Evolutionary conservation across 2,797 vertebrate genomes (phyloP), one percentile per base, ranked within the genome.

Genomic region (Arctocebus calabarensis): DNA sequence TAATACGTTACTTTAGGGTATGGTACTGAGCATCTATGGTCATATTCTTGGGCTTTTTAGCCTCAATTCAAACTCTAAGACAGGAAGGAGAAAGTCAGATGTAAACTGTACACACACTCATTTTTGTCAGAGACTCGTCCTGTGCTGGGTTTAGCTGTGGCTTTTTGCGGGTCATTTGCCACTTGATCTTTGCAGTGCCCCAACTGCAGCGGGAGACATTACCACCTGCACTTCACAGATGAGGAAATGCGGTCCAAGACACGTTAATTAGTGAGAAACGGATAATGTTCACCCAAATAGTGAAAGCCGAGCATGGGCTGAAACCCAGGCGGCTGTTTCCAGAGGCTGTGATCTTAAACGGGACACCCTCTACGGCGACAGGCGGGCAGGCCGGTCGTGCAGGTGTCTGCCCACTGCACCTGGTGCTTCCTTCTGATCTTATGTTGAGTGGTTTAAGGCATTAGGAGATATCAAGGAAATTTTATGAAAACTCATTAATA

Each of bases 81-180:
- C 17, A 83, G 16, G 75, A 40, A 84, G 37, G 79, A 87, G 82
- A 57, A 70, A 34, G n/a, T 43, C 11, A 27, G 1, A 3, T 82
- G 5, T 20, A n/a, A 68, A 19, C 55, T 45, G 11, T 6, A 13
- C 3, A 37, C 62, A 88, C 12, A 68, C 6, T 77, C 19, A 55
- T 78, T 91, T 86, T 94, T 52, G 61, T 73, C 17, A 68, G 68
- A 61, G 32, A 32, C 19, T 55, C 1, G 84, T 88, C 62, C 52
- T 74, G 5, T 62, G 10, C 32, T 85, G 8, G 45, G 22, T 7
- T 59, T 2, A 20, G 25, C 57, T 81, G 40, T 52, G 13, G 4
- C 13, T 73, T 82, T 95, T 95, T 83, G 37, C 14, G 48, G 12
- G 22, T 55, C 59, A 68, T 68, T 97, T 91, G 32, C 88, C 74